Evolutionary conservation across 2,113 vertebrate species (phyloP).

Genomic region (Cyanocitta stelleri): DNA sequence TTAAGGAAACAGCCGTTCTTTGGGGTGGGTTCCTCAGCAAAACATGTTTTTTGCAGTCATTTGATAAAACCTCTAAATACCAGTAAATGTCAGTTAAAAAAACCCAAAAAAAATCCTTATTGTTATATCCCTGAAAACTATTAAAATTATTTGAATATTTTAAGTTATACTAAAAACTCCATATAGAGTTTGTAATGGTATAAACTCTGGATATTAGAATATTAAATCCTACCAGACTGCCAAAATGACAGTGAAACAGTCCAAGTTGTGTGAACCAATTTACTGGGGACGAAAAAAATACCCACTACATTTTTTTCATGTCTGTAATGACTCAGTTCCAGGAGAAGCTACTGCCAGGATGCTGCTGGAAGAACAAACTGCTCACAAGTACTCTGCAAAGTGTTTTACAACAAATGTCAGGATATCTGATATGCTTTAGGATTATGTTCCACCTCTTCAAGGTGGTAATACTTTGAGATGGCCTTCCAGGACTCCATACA

Average conservation of each 20-base stretch:
- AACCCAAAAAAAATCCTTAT: rapidly evolving
- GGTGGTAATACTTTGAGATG: background rate
- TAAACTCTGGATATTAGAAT: background rate
- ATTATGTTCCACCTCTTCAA: background rate
- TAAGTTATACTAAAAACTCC: background rate
- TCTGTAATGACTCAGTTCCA: background rate
- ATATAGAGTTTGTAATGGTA: background rate
- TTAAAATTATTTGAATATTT: background rate
- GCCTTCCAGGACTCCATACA: background rate
- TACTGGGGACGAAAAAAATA: background rate
- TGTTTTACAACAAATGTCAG: background rate
- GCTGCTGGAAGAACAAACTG: background rate
- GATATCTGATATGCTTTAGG: background rate
- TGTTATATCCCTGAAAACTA: background rate
- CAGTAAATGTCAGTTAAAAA: background rate
- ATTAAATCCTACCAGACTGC: background rate
- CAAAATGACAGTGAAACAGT: background rate
- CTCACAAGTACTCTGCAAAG: background rate
- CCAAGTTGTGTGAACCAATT: background rate
- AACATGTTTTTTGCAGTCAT: background rate
- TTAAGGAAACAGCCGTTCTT: background rate
- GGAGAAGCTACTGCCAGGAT: background rate
- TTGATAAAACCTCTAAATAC: background rate
- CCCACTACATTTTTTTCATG: background rate
- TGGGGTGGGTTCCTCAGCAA: background rate